Evolutionary conservation across 35 echinoderm and acorn worm species (phyloP), one percentile per base, ranked within the genome.

Genomic region (Holothuria glaberrima): DNA sequence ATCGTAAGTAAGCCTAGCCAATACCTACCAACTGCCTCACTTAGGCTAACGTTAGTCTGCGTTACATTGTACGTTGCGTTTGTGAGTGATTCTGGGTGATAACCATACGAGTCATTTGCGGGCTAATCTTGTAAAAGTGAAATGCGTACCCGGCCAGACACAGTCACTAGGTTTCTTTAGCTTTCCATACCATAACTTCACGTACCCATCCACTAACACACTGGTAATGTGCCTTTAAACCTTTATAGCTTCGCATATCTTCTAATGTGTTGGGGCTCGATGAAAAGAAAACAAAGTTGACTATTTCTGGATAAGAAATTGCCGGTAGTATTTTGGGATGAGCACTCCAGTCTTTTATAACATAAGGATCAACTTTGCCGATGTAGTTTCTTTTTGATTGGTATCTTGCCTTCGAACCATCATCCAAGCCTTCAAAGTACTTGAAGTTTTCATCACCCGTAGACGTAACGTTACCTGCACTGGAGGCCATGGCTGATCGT

Each of bases 191-290:
- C 19, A 32, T 36, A 27, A 70, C 36, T 32, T 88, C 86, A 30
- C 86, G 61, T 24, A 88, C 86, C 86, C 70, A 79, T 59, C 71
- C 88, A 68, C 73, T 89, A 19, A 89, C 5, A 78, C 78, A 89
- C 48, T 89, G 88, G 32, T 89, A 79, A 21, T 78, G 79, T 5
- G 88, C 69, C 21, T 89, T 71, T 19, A 89, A 36, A 59, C 68
- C 48, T 61, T 89, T 89, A 58, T 59, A 89, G 48, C 69, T 32
- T 20, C 59, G 44, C 48, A 89, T 24, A 30, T 89, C 68, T 20
- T 89, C 88, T 21, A 59, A 18, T 44, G 73, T 89, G 56, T 89
- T 79, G 6, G 88, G 68, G 46, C 88, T 78, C 28, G 41, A 35
- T 19, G 46, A 26, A 54, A 69, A 89, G 2, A 77, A 32, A 20